These are phyloP conservation scores for Ellobius talpinus DNA, from an alignment of 2,113 vertebrate genomes.

Conservation along the genomic window DNA sequence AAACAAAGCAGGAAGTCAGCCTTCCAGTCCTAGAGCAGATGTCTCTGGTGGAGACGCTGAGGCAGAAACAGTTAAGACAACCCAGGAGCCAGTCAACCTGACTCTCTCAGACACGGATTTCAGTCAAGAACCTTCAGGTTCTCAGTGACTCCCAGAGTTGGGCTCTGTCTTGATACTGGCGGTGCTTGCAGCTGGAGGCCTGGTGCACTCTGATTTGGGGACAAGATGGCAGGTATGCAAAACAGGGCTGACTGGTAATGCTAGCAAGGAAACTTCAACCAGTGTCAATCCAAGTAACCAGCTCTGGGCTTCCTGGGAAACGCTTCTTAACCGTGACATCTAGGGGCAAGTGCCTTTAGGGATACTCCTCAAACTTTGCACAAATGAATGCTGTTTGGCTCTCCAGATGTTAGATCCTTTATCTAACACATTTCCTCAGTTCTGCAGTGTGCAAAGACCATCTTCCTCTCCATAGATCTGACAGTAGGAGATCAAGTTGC, in stretches of 20 bases:
- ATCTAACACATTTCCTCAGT: not conserved
- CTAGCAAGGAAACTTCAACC: not conserved
- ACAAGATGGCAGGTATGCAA: too few relatives aligned
- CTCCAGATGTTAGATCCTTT: not conserved
- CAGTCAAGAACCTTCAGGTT: not conserved
- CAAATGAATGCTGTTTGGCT: not conserved
- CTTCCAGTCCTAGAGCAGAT: not conserved
- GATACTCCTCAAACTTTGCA: not conserved
- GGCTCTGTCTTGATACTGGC: not conserved
- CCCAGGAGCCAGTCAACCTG: not conserved
- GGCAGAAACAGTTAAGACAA: not conserved
- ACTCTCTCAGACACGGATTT: not conserved
- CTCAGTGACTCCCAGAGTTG: not conserved
- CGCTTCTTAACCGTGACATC: constrained; percentile 74
- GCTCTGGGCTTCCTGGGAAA: not conserved
- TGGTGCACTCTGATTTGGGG: not conserved
- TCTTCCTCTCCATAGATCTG: not conserved
- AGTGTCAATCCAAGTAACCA: not conserved
- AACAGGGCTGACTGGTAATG: not conserved
- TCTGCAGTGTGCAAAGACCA: not conserved
- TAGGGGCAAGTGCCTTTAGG: constrained; percentile 56
- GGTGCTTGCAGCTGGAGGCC: not conserved
- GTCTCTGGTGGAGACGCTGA: not conserved
- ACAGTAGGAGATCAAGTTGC: not conserved
- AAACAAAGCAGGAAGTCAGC: not conserved